These are phyloP conservation scores for Hydractinia symbiolongicarpus DNA, from an alignment of 30 jellyfish, hydroid and myxozoan species.

Conservation along the genomic window DNA sequence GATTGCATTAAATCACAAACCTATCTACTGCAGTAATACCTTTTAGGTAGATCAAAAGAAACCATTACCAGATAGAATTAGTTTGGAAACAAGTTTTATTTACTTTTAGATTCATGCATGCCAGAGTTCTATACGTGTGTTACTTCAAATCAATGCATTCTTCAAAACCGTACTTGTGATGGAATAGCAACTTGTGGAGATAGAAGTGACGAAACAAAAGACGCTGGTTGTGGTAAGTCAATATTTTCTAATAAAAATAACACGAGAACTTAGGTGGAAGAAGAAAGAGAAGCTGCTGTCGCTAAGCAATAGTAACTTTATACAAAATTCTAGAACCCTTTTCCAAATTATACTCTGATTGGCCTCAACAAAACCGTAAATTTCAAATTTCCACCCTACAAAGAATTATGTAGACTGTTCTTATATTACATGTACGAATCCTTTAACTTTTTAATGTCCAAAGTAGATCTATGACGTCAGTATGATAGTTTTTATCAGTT, in stretches of 20 bases:
- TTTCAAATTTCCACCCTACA: neutral
- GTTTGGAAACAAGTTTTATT: neutral
- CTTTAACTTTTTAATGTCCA: too few species aligned
- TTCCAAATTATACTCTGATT: neutral
- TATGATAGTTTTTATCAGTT: too few species aligned
- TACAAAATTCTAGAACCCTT: neutral
- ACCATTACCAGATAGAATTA: too few species aligned
- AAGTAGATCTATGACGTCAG: too few species aligned
- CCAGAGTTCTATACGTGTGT: neutral
- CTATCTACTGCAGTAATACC: too few species aligned
- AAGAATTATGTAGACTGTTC: too few species aligned
- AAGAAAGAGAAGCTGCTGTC: neutral
- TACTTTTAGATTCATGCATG: neutral
- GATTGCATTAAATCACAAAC: too few species aligned
- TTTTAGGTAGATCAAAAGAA: too few species aligned
- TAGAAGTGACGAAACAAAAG: neutral
- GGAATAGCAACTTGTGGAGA: constrained; percentile 11
- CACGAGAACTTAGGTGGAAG: too few species aligned
- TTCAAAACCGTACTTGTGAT: neutral
- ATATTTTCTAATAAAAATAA: neutral
- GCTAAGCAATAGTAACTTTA: neutral
- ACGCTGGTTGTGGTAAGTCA: constrained; percentile 12
- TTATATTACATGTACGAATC: too few species aligned
- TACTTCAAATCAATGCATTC: neutral
- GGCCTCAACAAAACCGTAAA: neutral